Conservation (phyloP, 1,140 invertebrate genomes). For the Centruroides vittatus region DNA sequence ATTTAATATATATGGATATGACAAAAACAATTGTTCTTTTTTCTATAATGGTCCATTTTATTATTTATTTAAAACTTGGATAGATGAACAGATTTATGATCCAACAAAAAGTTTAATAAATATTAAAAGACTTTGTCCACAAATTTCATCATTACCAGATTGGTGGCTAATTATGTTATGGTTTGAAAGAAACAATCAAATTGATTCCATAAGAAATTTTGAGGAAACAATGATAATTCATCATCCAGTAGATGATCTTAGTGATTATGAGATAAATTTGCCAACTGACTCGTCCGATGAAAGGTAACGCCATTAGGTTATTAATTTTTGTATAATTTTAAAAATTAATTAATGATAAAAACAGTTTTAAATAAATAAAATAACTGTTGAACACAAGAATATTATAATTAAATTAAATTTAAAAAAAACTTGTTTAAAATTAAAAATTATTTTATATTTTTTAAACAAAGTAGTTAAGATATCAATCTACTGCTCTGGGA, state of each 20-base stretch:
- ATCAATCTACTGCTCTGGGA: no score
- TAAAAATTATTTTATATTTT: no score
- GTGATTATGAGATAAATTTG: background rate
- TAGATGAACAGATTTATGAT: background rate
- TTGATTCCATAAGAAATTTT: background rate
- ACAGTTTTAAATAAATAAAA: no score
- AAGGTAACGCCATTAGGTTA: no score
- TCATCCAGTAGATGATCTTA: background rate
- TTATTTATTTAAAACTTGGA: conserved; percentile 6
- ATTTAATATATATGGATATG: conserved; percentile 10
- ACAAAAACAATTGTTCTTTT: conserved; percentile 9
- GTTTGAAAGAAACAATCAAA: conserved; percentile 1
- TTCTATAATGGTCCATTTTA: conserved; percentile 13
- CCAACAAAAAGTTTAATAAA: background rate
- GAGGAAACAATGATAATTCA: background rate
- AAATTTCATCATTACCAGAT: conserved; percentile 1
- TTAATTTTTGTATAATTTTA: no score
- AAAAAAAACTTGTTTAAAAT: no score
- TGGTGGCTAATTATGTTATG: conserved; percentile 10
- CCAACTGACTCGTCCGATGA: no score
- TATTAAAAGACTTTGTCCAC: conserved; percentile 4
- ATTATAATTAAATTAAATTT: no score
- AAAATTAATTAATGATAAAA: no score
- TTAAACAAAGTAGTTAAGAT: no score
- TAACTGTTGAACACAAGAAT: no score